These are phyloP conservation scores for Triplophysa tibetana DNA, from an alignment of 2,113 vertebrate genomes.

Conservation along the genomic window DNA sequence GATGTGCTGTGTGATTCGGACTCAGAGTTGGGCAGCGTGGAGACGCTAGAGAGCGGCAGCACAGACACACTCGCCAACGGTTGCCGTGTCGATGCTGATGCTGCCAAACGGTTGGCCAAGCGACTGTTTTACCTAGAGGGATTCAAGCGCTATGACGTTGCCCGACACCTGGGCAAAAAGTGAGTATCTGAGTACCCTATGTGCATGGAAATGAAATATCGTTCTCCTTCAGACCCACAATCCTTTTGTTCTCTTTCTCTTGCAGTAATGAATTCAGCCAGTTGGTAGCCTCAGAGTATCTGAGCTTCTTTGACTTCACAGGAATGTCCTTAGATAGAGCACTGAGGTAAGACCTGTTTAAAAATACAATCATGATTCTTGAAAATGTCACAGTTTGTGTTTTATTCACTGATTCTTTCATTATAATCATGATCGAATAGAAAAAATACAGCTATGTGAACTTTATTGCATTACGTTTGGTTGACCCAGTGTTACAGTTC, in stretches of 20 bases:
- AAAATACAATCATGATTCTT: too few species aligned
- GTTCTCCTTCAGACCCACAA: background rate
- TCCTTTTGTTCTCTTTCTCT: conserved; percentile 23
- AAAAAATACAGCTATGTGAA: background rate
- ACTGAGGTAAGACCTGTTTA: conserved; percentile 68
- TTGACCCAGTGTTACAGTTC: background rate
- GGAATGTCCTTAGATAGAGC: conserved; percentile 76
- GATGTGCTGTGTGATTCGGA: conserved; percentile 87
- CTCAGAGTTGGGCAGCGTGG: conserved; percentile 86
- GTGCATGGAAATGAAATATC: background rate
- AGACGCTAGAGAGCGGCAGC: conserved; percentile 84
- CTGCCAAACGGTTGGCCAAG: conserved; percentile 89
- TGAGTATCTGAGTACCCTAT: conserved; percentile 64
- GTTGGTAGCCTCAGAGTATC: conserved; percentile 80
- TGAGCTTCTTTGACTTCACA: conserved; percentile 80
- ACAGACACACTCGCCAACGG: conserved; percentile 89
- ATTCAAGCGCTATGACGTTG: conserved; percentile 95
- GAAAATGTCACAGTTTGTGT: too few species aligned
- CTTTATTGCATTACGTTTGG: background rate
- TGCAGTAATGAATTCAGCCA: conserved; percentile 82
- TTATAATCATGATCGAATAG: too few species aligned
- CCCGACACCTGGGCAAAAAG: conserved; percentile 95
- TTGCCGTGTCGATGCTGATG: conserved; percentile 84
- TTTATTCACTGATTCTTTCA: too few species aligned
- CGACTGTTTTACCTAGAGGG: conserved; percentile 92